Conservation (phyloP, 2,797 vertebrate genomes). For the Monodelphis domestica region DNA sequence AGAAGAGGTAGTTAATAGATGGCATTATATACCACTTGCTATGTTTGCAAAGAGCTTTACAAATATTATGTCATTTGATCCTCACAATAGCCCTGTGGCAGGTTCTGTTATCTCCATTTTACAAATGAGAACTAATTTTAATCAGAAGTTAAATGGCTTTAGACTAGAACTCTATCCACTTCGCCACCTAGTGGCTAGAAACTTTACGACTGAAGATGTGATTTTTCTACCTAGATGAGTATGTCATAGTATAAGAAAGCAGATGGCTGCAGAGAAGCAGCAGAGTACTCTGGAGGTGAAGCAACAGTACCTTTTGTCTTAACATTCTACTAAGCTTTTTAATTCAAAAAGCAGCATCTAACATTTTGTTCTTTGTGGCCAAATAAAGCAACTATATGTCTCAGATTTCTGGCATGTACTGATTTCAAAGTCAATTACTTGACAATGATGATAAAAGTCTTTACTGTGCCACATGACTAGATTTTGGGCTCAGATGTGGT, state of each 20-base stretch:
- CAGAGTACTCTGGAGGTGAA: background rate
- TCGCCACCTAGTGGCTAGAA: background rate
- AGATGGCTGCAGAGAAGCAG: background rate
- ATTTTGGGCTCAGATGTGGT: background rate
- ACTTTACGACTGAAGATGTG: conserved; percentile 17
- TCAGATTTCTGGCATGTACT: background rate
- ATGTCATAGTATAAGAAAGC: background rate
- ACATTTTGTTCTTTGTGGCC: background rate
- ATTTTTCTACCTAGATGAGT: background rate
- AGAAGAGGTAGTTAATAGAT: background rate
- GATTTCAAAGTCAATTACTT: background rate
- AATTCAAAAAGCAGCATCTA: background rate
- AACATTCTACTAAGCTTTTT: background rate
- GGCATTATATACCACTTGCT: background rate
- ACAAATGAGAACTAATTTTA: background rate
- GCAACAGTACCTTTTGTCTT: too few species aligned
- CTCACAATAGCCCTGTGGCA: background rate
- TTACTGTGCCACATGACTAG: background rate
- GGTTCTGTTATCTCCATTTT: background rate
- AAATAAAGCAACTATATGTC: background rate
- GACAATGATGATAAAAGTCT: background rate
- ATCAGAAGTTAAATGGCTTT: background rate
- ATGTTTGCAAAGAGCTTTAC: background rate
- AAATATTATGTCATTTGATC: background rate
- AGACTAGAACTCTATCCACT: background rate